phyloP scores from a whole-genome alignment of 2,113 vertebrate species.

The Caloenas nicobarica region DNA sequence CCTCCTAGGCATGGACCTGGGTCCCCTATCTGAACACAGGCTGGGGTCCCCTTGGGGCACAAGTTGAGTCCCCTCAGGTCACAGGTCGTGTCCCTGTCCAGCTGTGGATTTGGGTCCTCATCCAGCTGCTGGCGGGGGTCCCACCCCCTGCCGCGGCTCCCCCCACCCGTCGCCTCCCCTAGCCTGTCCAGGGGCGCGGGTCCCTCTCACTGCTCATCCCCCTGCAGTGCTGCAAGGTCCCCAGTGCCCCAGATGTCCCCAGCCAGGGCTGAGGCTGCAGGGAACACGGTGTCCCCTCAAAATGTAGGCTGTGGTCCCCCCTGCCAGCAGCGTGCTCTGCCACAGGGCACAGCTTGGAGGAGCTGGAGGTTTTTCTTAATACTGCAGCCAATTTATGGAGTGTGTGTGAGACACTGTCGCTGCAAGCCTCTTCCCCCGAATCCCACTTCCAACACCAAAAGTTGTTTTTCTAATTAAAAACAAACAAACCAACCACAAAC shows the following conservation, averaged over 20 bases:
- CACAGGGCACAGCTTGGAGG: accelerated
- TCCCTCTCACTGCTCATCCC: neutral
- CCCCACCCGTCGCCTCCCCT: accelerated
- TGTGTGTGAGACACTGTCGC: accelerated
- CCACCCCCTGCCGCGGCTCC: neutral
- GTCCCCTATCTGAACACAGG: neutral
- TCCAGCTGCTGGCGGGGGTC: neutral
- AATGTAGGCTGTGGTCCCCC: neutral
- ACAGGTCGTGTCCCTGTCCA: too few relatives aligned
- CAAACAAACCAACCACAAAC: neutral
- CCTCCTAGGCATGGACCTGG: accelerated
- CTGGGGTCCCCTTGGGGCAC: neutral
- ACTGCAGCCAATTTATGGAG: neutral
- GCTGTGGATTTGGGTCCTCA: too few relatives aligned
- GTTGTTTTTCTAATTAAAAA: neutral
- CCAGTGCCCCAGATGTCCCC: accelerated
- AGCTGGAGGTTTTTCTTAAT: neutral
- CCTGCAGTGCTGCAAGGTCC: accelerated
- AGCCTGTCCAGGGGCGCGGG: neutral
- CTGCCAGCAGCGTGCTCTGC: accelerated
- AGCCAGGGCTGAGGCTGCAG: neutral
- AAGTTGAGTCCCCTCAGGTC: too few relatives aligned
- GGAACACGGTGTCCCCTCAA: accelerated
- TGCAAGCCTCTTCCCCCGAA: neutral
- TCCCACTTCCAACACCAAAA: neutral